These are phyloP conservation scores for Chrysomela aeneicollis DNA, from an alignment of 2,888 invertebrate species.

Conservation along the genomic window DNA sequence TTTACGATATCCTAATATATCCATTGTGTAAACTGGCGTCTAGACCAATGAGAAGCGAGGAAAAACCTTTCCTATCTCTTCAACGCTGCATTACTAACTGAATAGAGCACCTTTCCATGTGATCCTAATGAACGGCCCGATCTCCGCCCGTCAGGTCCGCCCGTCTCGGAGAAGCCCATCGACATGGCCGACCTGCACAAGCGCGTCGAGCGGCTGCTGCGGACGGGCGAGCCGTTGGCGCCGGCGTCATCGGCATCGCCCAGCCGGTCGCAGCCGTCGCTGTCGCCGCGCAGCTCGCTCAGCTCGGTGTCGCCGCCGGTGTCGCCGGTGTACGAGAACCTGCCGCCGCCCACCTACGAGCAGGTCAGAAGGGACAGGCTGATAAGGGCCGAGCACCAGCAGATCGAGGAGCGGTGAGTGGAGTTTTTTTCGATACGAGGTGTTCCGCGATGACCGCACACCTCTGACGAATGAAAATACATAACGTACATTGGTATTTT, in stretches of 20 bases:
- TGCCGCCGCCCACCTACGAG: conserved; percentile 70
- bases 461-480: too few relatives aligned
- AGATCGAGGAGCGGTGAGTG: conserved; percentile 53
- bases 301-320: conserved; percentile 89
- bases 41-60: too few relatives aligned
- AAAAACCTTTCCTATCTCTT: too few relatives aligned
- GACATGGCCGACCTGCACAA: conserved; percentile 91
- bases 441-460: too few relatives aligned
- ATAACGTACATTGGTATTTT: too few relatives aligned
- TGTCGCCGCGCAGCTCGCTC: conserved; percentile 85
- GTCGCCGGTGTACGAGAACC: conserved; percentile 71
- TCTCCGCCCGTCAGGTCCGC: conserved; percentile 48
- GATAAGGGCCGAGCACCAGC: conserved; percentile 49
- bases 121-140: background rate
- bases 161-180: conserved; percentile 71
- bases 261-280: conserved; percentile 79
- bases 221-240: conserved; percentile 60
- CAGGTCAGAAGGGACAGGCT: conserved; percentile 73
- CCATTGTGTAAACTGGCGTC: too few relatives aligned
- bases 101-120: background rate
- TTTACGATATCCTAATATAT: too few relatives aligned
- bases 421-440: conserved; percentile 38
- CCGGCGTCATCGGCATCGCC: conserved; percentile 76
- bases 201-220: conserved; percentile 71
- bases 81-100: too few relatives aligned